These are phyloP conservation scores for Platyscapa corneri DNA, from an alignment of 1,140 invertebrate genomes.

Conservation along the genomic window DNA sequence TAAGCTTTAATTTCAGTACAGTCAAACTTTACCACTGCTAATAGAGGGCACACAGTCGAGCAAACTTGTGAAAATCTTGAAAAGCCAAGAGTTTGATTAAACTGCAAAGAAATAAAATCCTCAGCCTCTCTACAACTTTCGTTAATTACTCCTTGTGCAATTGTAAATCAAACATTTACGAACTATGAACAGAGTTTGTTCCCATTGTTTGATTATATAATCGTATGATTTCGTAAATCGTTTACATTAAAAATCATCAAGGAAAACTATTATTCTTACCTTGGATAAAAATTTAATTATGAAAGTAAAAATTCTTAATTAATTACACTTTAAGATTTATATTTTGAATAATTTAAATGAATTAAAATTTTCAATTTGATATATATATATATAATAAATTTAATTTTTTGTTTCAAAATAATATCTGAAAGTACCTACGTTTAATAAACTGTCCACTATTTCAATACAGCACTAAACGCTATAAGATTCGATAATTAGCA, in stretches of 20 bases:
- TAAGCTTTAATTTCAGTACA: slow-evolving; percentile 47
- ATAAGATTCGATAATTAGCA: no score
- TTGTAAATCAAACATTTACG: slow-evolving; percentile 50
- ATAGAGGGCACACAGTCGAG: not conserved
- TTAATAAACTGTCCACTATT: no score
- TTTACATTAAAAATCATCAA: not conserved
- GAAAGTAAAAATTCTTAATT: no score
- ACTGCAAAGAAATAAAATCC: slow-evolving; percentile 46
- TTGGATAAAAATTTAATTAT: not conserved
- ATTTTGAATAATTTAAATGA: no score
- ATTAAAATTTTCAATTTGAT: no score
- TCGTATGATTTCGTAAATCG: not conserved
- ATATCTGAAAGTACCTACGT: no score
- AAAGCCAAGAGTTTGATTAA: slow-evolving; percentile 53
- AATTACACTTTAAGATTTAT: no score
- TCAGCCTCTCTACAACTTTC: slow-evolving; percentile 24
- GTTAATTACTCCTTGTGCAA: slow-evolving; percentile 49
- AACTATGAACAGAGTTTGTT: slow-evolving; percentile 19
- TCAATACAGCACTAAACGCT: no score
- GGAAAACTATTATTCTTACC: not conserved
- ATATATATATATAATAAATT: no score
- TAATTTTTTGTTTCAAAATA: no score
- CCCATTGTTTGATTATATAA: slow-evolving; percentile 19
- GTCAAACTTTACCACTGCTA: slow-evolving; percentile 41
- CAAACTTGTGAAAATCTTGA: slow-evolving; percentile 42